phyloP scores from a whole-genome alignment of 2,797 vertebrate species.

The Anniella stebbinsi region DNA sequence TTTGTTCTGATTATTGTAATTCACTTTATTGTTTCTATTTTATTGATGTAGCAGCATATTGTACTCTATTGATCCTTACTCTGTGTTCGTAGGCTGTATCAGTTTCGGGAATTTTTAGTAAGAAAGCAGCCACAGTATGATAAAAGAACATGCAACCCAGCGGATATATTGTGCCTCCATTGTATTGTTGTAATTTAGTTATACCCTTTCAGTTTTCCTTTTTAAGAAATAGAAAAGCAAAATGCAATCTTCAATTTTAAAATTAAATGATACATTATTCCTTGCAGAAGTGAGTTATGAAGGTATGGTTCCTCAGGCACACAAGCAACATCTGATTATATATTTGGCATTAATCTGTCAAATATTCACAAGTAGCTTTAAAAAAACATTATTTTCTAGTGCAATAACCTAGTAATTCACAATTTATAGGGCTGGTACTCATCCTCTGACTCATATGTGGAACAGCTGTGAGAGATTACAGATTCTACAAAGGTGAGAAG shows the following conservation, averaged over 20 bases:
- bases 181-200: neutral
- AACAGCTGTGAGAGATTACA: neutral
- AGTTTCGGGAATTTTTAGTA: too few relatives aligned
- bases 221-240: neutral
- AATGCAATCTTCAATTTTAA: neutral
- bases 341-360: conserved; percentile 58
- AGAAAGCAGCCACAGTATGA: too few relatives aligned
- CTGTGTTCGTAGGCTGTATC: too few relatives aligned
- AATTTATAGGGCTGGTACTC: conserved; percentile 35
- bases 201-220: neutral
- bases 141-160: neutral
- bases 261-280: conserved; percentile 11
- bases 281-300: neutral
- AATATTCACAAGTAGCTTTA: conserved; percentile 49
- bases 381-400: conserved; percentile 19
- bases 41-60: too few relatives aligned
- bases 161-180: neutral
- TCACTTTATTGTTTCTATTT: too few relatives aligned
- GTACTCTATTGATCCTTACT: too few relatives aligned
- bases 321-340: conserved; percentile 38
- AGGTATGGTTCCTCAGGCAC: neutral
- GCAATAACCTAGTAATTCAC: conserved; percentile 6
- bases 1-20: too few relatives aligned
- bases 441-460: neutral
- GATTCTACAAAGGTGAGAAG: neutral